These are phyloP conservation scores for Chelidonichthys spinosus DNA, from an alignment of 2,797 vertebrate species.

Conservation along the genomic window DNA sequence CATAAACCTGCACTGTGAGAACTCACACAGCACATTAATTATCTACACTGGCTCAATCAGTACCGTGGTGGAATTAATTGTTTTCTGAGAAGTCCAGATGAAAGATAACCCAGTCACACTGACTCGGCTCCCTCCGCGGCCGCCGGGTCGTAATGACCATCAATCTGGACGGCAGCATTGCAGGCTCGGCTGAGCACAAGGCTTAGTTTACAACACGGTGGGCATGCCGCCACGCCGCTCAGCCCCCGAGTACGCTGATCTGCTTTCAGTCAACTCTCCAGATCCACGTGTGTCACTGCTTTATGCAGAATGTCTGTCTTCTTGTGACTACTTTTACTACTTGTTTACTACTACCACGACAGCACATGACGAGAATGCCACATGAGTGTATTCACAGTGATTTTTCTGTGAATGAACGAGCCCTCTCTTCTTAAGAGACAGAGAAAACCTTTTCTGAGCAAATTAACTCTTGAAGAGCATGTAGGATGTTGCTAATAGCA, in stretches of 20 bases:
- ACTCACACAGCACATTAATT: constrained; percentile 16
- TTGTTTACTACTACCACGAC: no score
- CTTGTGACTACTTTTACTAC: no score
- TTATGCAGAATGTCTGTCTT: background rate
- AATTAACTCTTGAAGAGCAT: background rate
- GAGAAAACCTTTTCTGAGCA: no score
- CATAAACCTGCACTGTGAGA: background rate
- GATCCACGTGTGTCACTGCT: background rate
- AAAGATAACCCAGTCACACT: constrained; percentile 43
- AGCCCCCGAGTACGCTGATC: constrained; percentile 43
- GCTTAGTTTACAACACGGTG: constrained; percentile 69
- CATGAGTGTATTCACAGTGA: no score
- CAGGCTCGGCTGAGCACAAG: constrained; percentile 66
- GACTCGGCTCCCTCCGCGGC: constrained; percentile 40
- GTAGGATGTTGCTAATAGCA: background rate
- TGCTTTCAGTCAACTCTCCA: constrained; percentile 43
- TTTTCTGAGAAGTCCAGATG: constrained; percentile 28
- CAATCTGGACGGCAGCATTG: constrained; percentile 66
- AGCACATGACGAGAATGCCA: no score
- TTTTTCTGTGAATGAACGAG: no score
- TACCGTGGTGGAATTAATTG: constrained; percentile 28
- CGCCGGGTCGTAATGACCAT: constrained; percentile 60
- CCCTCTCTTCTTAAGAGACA: no score
- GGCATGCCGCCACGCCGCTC: constrained; percentile 49
- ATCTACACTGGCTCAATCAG: constrained; percentile 39